Percentiles rank a stretch among this genome's conserved stretches.
These are phyloP conservation scores for Pseudomugil tenellus DNA, from an alignment of 2,797 vertebrate genomes.

Conservation along the genomic window DNA sequence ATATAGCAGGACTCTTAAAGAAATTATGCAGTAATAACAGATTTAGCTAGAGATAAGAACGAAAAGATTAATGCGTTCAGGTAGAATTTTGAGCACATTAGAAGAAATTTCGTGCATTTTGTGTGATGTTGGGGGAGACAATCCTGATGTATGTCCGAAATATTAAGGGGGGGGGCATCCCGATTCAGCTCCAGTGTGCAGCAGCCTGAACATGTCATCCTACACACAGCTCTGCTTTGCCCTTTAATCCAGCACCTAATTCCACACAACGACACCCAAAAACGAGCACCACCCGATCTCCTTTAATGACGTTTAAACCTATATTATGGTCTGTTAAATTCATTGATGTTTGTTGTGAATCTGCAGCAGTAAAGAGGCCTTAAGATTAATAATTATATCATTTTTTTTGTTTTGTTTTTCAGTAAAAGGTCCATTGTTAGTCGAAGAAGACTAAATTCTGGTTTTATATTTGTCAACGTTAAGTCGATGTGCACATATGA, in stretches of 20 bases:
- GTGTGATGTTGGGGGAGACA: conserved; percentile 16
- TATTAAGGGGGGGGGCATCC: conserved; percentile 36
- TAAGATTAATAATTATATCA: neutral
- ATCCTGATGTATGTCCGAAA: conserved; percentile 46
- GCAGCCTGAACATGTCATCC: conserved; percentile 37
- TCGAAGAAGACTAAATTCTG: conserved; percentile 23
- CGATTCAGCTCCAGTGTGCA: conserved; percentile 58
- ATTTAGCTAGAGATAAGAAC: neutral
- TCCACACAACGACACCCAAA: conserved; percentile 30
- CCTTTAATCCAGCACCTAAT: conserved; percentile 42
- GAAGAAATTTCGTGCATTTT: conserved; percentile 27
- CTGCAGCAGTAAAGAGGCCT: conserved; percentile 35
- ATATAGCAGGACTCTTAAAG: neutral
- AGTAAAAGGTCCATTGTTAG: conserved; percentile 13
- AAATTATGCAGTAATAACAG: neutral
- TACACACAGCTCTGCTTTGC: conserved; percentile 27
- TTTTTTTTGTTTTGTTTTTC: neutral
- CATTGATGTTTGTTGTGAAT: neutral
- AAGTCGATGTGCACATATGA: conserved; percentile 10
- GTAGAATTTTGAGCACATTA: conserved; percentile 36
- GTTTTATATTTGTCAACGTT: conserved; percentile 20
- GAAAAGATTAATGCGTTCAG: neutral
- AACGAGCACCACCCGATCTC: conserved; percentile 11
- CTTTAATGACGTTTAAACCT: conserved; percentile 15
- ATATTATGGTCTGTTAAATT: conserved; percentile 7